These are phyloP conservation scores for Choloepus didactylus DNA, from an alignment of 2,797 vertebrate genomes.

Conservation along the genomic window DNA sequence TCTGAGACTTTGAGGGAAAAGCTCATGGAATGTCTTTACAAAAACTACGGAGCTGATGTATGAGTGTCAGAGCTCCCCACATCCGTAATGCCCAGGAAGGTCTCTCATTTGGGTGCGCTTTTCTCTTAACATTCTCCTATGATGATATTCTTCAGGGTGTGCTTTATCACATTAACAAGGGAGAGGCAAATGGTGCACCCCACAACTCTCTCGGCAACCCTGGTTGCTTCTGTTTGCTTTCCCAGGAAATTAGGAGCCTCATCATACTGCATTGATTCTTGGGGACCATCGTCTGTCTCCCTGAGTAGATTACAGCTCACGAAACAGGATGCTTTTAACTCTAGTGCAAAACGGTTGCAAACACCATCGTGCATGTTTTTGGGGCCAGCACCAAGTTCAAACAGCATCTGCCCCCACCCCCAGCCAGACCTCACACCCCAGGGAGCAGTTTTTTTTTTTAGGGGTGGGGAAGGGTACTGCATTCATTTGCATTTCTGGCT, in stretches of 20 bases:
- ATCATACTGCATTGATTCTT: background rate
- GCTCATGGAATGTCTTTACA: no score
- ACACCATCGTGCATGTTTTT: fast-evolving
- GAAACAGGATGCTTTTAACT: fast-evolving
- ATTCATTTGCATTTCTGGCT: no score
- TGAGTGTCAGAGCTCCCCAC: no score
- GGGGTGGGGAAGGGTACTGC: background rate
- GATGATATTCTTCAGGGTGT: fast-evolving
- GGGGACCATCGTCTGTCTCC: background rate
- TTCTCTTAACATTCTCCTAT: no score
- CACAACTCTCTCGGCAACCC: fast-evolving
- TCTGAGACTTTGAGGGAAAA: no score
- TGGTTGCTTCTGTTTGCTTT: no score
- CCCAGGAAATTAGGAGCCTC: background rate
- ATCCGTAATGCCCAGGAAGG: no score
- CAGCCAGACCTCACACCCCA: no score
- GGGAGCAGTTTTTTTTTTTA: background rate
- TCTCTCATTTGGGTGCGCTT: no score
- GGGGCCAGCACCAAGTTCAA: fast-evolving
- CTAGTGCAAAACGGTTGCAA: no score
- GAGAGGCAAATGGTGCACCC: background rate
- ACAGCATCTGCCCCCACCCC: background rate
- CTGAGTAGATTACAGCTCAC: background rate
- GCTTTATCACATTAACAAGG: background rate
- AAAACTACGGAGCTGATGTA: no score